phyloP scores from a whole-genome alignment of 2,888 invertebrate species.

The Athetis lepigone region DNA sequence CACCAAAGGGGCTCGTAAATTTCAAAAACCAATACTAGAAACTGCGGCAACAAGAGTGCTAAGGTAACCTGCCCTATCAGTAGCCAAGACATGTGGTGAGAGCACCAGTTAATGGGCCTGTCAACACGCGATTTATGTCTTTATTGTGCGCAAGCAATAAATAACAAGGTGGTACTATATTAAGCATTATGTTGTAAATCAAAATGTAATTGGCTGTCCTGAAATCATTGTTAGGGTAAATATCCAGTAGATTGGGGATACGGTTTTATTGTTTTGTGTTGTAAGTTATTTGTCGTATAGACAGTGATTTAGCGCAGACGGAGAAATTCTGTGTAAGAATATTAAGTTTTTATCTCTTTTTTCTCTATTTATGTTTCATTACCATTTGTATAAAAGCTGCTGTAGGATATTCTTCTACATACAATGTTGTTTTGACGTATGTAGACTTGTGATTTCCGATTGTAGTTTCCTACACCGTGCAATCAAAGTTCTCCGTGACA shows the following conservation, averaged over 20 bases:
- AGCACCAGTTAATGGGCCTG: constrained; percentile 71
- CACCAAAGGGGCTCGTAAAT: constrained; percentile 7
- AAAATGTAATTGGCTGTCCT: constrained; percentile 75
- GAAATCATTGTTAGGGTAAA: constrained; percentile 57
- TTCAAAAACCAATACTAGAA: no score
- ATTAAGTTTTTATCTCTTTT: no score
- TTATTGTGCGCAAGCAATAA: constrained; percentile 72
- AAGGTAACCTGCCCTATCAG: constrained; percentile 39
- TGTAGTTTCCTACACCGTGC: no score
- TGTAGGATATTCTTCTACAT: no score
- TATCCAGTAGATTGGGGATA: constrained; percentile 31
- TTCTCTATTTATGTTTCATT: no score
- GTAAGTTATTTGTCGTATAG: neutral
- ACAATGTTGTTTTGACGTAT: no score
- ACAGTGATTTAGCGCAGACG: no score
- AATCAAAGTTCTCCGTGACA: no score
- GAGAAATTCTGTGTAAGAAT: no score
- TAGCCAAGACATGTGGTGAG: constrained; percentile 41
- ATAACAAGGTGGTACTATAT: constrained; percentile 70
- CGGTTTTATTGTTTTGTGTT: constrained; percentile 23
- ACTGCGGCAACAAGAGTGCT: no score
- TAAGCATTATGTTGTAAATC: constrained; percentile 74
- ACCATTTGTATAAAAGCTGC: no score
- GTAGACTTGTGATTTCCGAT: no score
- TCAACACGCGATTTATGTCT: constrained; percentile 77